phyloP scores from a whole-genome alignment of 2,113 vertebrate species.

The Serilophus lunatus region DNA sequence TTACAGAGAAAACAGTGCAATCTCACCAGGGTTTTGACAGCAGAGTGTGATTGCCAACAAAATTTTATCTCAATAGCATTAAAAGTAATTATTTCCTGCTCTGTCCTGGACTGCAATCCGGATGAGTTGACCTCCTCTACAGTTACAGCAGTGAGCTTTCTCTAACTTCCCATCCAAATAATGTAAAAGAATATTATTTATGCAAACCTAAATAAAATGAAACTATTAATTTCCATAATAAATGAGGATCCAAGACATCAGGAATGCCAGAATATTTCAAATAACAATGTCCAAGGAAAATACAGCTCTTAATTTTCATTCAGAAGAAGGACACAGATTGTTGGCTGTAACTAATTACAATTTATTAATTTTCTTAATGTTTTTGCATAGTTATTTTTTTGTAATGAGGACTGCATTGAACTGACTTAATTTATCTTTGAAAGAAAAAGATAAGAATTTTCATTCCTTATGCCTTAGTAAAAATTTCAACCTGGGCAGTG shows the following conservation, averaged over 20 bases:
- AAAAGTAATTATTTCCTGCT: neutral
- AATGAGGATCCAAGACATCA: neutral
- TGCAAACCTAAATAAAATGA: neutral
- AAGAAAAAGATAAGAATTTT: neutral
- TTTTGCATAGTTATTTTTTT: neutral
- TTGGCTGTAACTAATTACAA: neutral
- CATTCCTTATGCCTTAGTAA: neutral
- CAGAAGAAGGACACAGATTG: neutral
- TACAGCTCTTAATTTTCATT: neutral
- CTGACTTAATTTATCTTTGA: neutral
- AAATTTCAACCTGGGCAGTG: neutral
- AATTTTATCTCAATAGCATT: neutral
- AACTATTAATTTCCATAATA: neutral
- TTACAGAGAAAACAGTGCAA: neutral
- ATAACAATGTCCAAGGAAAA: neutral
- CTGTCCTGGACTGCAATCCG: neutral
- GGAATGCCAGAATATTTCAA: neutral
- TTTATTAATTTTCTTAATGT: neutral
- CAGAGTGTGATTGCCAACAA: neutral
- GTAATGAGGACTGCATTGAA: neutral
- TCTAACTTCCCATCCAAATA: neutral
- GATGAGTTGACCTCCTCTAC: neutral
- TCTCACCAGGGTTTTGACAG: neutral
- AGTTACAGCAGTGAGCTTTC: neutral
- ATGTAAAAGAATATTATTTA: neutral